Conservation (phyloP, 2,797 vertebrate species). For the Coracias cyanogaster region DNA sequence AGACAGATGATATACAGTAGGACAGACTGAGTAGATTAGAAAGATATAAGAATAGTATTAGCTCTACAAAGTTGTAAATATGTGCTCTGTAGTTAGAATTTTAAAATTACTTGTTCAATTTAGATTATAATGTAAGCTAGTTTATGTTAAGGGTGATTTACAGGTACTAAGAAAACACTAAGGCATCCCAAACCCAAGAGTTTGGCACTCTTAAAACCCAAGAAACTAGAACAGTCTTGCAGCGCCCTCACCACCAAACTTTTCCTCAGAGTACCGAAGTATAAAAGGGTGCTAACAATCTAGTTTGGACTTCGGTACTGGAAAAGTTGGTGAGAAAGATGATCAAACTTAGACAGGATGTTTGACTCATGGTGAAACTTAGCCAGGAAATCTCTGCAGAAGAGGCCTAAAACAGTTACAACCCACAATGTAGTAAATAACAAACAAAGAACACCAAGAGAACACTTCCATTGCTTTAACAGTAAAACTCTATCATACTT, state of each 20-base stretch:
- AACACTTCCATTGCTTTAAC: neutral
- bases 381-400: neutral
- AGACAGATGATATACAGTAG: neutral
- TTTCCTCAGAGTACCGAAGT: neutral
- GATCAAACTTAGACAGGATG: neutral
- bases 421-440: neutral
- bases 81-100: neutral
- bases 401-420: neutral
- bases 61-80: neutral
- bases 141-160: neutral
- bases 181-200: neutral
- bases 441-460: neutral
- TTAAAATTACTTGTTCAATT: neutral
- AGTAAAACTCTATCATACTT: neutral
- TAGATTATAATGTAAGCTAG: neutral
- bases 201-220: neutral
- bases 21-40: neutral
- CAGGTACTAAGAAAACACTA: neutral
- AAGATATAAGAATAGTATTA: neutral
- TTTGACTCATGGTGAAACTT: no score
- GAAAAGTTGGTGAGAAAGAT: neutral
- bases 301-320: neutral
- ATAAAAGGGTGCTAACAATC: neutral
- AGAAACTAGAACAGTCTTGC: neutral
- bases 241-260: neutral